A percentile compares a stretch with the other conserved stretches of the same genome.
These are phyloP conservation scores for Muricea muricata DNA, from an alignment of 92 coral and sea anemone species.

Conservation along the genomic window DNA sequence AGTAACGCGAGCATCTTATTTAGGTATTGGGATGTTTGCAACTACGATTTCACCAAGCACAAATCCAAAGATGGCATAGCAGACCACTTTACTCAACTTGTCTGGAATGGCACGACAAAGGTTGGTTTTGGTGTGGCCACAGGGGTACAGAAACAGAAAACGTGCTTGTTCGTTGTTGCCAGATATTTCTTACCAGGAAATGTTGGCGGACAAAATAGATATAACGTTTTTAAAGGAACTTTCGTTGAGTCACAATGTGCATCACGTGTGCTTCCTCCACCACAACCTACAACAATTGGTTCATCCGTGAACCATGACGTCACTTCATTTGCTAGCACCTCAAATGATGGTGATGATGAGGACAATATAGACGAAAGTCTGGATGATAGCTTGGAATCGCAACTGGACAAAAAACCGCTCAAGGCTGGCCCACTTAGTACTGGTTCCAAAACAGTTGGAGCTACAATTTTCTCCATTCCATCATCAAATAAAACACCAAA, in stretches of 20 bases:
- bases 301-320: neutral
- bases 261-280: neutral
- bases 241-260: conserved; percentile 16
- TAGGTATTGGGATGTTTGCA: conserved; percentile 37
- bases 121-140: conserved; percentile 84
- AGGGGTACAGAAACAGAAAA: conserved; percentile 60
- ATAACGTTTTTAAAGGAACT: conserved; percentile 71
- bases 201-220: conserved; percentile 52
- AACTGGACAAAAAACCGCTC: neutral
- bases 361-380: neutral
- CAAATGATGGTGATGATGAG: neutral
- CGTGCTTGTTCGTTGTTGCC: conserved; percentile 83
- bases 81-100: conserved; percentile 52
- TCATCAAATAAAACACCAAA: neutral
- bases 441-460: neutral
- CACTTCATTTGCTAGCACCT: neutral
- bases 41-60: conserved; percentile 20
- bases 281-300: neutral
- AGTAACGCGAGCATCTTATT: neutral
- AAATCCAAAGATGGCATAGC: conserved; percentile 1
- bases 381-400: neutral
- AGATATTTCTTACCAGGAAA: conserved; percentile 79
- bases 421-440: neutral
- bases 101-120: conserved; percentile 79
- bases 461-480: neutral